Evolutionary conservation across 2,113 vertebrate genomes (phyloP), one percentile per base, ranked within the genome.

Genomic region (Crotophaga sulcirostris): DNA sequence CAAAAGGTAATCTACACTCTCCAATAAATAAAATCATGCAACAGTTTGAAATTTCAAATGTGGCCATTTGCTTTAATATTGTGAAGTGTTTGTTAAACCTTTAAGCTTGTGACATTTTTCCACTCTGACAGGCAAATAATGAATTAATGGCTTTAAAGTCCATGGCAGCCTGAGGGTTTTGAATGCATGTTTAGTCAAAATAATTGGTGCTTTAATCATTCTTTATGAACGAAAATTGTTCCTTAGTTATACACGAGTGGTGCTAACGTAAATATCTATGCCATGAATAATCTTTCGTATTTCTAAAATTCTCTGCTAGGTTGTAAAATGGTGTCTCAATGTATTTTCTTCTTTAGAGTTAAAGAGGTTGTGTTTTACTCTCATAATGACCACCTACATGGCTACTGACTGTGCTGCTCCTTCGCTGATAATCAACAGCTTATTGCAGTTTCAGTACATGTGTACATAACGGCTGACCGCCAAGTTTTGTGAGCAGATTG

Each of bases 151-250:
- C 67, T 96, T 95, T 95, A 93, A 95, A 90, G 92, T 94, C 93
- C 80, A 17, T 58, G 92, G 79, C 84, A 88, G 97, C 96, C 95
- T 73, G 76, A 94, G 96, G 96, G 90, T 79, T 97, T 96, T 82
- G 94, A 87, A 93, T 84, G 69, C 38, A 58, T 69, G 84, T 94
- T 96, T 96, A 97, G 96, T 96, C 94, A 94, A 87, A 97, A 96
- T 93, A 97, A 94, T 96, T 96, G 93, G 93, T 92, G 88, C 84
- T 97, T 96, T 97, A 95, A 95, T 96, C 96, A 94, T 97, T 92
- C 13, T 81, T 97, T 97, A 96, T 97, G 94, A 96, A 96, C 89
- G 28, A 74, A 70, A 94, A 92, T 87, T 89, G 44, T 82, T 94
- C 88, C 40, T 76, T 69, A 84, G 74, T 81, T 96, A 90, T 90